Conservation (phyloP, 1,140 invertebrate genomes). For the Sitobion miscanthi region DNA sequence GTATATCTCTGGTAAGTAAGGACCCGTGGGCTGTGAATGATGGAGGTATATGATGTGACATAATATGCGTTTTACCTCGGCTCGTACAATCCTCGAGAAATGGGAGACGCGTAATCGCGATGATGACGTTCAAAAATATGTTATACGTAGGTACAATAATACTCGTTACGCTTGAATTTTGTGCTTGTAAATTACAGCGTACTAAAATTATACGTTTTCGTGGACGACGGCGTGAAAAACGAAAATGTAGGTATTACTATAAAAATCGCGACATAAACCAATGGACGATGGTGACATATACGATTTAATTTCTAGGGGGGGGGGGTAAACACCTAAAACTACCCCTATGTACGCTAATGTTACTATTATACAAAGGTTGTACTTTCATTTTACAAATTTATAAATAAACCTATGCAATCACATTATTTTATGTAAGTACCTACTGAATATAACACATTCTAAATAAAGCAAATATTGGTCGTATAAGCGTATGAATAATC, state of each 20-base stretch:
- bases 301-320: too few relatives aligned
- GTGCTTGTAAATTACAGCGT: neutral
- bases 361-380: too few relatives aligned
- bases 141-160: neutral
- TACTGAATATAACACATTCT: neutral
- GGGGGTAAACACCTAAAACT: too few relatives aligned
- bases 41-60: neutral
- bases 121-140: neutral
- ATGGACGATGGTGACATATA: too few relatives aligned
- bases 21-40: neutral
- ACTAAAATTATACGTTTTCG: neutral
- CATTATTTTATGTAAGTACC: neutral
- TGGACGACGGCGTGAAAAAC: too few relatives aligned
- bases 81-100: neutral
- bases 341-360: too few relatives aligned
- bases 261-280: too few relatives aligned
- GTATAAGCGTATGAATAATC: neutral
- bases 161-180: neutral
- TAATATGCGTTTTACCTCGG: neutral
- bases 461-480: neutral
- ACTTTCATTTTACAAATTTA: too few relatives aligned
- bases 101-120: neutral
- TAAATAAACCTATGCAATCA: too few relatives aligned
- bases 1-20: neutral
- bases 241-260: too few relatives aligned